These are phyloP conservation scores for Thrips palmi DNA, from an alignment of 1,140 invertebrate genomes.

Conservation along the genomic window DNA sequence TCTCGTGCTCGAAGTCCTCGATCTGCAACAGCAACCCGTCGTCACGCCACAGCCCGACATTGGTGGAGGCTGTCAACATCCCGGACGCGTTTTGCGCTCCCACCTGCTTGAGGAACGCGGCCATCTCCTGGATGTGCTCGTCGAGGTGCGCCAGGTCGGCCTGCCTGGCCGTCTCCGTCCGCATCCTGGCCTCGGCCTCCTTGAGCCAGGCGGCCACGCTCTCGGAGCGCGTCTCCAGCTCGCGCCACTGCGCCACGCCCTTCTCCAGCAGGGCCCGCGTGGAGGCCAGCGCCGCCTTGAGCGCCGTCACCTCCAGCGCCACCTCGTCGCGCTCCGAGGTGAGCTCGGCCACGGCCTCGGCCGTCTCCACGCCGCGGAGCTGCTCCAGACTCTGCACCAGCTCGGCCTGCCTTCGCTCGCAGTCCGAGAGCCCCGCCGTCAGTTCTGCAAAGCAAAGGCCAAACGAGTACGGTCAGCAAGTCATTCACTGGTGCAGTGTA, in stretches of 20 bases:
- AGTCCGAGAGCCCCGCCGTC: slow-evolving; percentile 53
- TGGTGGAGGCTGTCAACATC: no score
- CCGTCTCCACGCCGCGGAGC: slow-evolving; percentile 43
- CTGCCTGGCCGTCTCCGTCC: no score
- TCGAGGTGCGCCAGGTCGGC: no score
- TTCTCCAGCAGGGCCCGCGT: slow-evolving; percentile 50
- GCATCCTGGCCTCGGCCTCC: slow-evolving; percentile 60
- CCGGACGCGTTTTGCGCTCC: no score
- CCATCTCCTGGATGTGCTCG: no score
- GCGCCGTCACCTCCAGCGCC: slow-evolving; percentile 41
- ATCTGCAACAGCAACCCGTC: no score
- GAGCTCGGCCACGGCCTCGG: slow-evolving; percentile 40
- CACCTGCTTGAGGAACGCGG: no score
- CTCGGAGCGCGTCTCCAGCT: slow-evolving; percentile 59
- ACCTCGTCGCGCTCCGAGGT: slow-evolving; percentile 41
- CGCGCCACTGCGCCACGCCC: slow-evolving; percentile 58
- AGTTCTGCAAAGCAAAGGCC: no score
- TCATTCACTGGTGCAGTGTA: no score
- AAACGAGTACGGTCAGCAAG: no score
- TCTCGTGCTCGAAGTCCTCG: slow-evolving; percentile 40
- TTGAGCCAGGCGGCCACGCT: slow-evolving; percentile 67
- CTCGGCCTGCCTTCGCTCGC: slow-evolving; percentile 40
- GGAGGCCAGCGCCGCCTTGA: slow-evolving; percentile 42
- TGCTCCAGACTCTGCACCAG: slow-evolving; percentile 45
- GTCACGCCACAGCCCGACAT: no score